Percentiles rank a stretch among this genome's conserved stretches.
Evolutionary conservation across 2,113 vertebrate genomes (phyloP).

Genomic region (Sylvilagus bachmani): DNA sequence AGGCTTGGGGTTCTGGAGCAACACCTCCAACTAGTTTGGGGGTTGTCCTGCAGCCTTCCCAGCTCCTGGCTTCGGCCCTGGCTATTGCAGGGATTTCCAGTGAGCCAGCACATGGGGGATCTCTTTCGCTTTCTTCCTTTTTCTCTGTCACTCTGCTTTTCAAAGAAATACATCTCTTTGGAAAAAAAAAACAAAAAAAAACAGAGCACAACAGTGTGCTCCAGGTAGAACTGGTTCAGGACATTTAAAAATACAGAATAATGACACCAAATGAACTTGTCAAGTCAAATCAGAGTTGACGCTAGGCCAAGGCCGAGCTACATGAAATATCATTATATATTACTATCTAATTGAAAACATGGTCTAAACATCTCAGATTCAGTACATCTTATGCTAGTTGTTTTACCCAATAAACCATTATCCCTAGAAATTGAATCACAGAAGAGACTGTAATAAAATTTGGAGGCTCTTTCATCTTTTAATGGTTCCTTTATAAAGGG

Average conservation of each 20-base stretch:
- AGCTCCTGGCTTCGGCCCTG: too few relatives aligned
- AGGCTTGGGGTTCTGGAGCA: too few relatives aligned
- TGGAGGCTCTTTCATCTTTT: neutral
- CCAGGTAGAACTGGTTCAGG: neutral
- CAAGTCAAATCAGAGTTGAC: slow-evolving; percentile 45
- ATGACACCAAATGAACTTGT: slow-evolving; percentile 41
- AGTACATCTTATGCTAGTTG: slow-evolving; percentile 1
- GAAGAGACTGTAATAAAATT: slow-evolving; percentile 57
- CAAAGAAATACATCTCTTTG: too few relatives aligned
- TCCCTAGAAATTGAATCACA: slow-evolving; percentile 59
- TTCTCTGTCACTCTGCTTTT: too few relatives aligned
- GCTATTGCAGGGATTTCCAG: too few relatives aligned
- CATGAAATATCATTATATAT: neutral
- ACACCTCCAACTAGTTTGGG: too few relatives aligned
- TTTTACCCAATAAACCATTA: slow-evolving; percentile 43
- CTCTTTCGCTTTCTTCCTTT: too few relatives aligned
- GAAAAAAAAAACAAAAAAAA: too few relatives aligned
- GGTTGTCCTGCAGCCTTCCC: too few relatives aligned
- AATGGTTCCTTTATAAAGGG: slow-evolving; percentile 23
- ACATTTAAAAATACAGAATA: neutral
- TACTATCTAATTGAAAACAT: slow-evolving; percentile 42
- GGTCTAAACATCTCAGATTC: slow-evolving; percentile 38
- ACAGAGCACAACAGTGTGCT: neutral
- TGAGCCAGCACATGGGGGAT: too few relatives aligned
- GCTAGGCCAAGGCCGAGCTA: slow-evolving; percentile 39